phyloP scores from a whole-genome alignment of 2,113 vertebrate species.

The Chloebia gouldiae region DNA sequence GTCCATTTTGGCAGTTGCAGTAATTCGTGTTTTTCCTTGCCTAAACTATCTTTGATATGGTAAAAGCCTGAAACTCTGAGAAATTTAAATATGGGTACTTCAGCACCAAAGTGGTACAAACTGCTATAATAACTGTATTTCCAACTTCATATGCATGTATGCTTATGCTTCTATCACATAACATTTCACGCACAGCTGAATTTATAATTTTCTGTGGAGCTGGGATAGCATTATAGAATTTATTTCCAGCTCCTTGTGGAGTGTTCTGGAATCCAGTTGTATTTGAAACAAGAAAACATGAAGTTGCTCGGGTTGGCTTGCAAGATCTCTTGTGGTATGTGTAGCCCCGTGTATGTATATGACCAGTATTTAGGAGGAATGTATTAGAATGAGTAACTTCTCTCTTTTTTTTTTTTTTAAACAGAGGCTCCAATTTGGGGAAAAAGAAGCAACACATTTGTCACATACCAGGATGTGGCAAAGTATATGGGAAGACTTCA shows the following conservation, averaged over 20 bases:
- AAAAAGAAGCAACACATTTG: constrained; percentile 99
- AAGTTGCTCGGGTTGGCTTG: not conserved
- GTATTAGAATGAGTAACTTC: not conserved
- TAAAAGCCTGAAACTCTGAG: not conserved
- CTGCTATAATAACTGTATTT: not conserved
- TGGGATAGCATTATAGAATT: not conserved
- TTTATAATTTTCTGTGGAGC: not conserved
- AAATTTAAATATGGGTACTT: not conserved
- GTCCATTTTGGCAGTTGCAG: not conserved
- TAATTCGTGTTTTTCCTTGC: constrained; percentile 1
- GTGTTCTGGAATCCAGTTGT: not conserved
- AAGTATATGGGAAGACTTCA: constrained; percentile 98
- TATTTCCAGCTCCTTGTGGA: not conserved
- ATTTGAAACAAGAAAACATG: not conserved
- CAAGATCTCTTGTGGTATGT: not conserved
- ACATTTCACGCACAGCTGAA: not conserved
- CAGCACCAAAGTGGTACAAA: not conserved
- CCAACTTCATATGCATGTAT: not conserved
- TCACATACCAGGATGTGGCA: constrained; percentile 96
- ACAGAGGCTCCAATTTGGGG: constrained; percentile 91
- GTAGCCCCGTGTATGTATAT: not conserved
- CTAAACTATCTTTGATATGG: not conserved
- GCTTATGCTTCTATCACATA: not conserved
- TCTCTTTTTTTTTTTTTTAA: not conserved
- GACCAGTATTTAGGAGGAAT: not conserved